Base-by-base conservation (phyloP, 2,113 vertebrate genomes). In the Chionis minor region DNA sequence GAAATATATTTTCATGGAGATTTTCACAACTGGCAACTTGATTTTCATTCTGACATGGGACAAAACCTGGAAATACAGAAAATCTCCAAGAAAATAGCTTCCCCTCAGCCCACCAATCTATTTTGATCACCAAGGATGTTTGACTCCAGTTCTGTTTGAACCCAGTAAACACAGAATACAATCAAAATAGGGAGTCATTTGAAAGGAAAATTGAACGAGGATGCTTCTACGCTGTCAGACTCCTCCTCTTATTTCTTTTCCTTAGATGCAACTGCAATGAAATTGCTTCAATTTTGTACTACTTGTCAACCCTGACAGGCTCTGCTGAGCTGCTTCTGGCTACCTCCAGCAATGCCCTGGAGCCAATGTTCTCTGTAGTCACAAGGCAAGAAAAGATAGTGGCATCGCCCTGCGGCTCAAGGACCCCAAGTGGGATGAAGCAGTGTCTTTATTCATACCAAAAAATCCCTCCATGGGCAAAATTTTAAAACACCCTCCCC, bases 181-280 rank as follows among this genome's bases (percentile, higher is more conserved):
- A 56, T 27, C 42, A 49, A 91, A 86, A 72, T 5, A 67, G 47
- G 23, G 88, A 62, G 52, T 30, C 3, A 67, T 86, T 54, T 86
- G 80, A 72, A 88, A 92, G 63, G 59, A 84, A 96, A 92, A 95
- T 65, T 59, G 63, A 84, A 81, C 14, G 11, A 51, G 54, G 72
- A 40, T 59, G 42, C 38, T 79, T 66, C 61, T 82, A 10, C 0
- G 0, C 42, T 82, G 61, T 71, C 71, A 75, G 45, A n/a, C 44
- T 74, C 67, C 32, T 45, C 13, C 33, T n/a, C 35, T 66, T 55
- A 55, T 21, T 19, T 49, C 55, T 49, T 27, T n/a, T 22, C 2
- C 49, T 93, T 44, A 74, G 54, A 69, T 70, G 35, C 35, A 90
- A 78, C 63, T 81, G 38, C 44, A 51, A 87, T 20, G 54, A 91